Conservation (phyloP, 2,888 invertebrate genomes). For the Cheilosia scutellata region DNA sequence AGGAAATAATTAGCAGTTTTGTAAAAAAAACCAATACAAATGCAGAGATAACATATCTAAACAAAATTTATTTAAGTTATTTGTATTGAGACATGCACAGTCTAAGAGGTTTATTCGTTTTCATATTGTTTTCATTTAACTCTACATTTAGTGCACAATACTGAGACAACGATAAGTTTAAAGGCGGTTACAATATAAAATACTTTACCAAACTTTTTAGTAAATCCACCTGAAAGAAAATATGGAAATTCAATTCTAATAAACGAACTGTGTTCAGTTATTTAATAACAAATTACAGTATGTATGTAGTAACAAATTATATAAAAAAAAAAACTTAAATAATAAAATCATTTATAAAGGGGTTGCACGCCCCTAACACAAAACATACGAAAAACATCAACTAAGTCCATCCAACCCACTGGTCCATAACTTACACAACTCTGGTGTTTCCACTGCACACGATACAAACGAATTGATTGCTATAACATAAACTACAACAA, state of each 20-base stretch:
- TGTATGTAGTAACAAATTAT: no score
- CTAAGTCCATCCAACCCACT: slow-evolving; percentile 29
- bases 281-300: slow-evolving; percentile 8
- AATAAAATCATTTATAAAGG: slow-evolving; percentile 51
- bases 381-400: slow-evolving; percentile 22
- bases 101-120: no score
- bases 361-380: slow-evolving; percentile 34
- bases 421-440: slow-evolving; percentile 61
- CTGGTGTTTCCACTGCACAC: slow-evolving; percentile 60
- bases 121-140: no score
- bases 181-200: background rate
- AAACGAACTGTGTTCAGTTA: background rate
- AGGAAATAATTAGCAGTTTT: no score
- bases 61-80: no score
- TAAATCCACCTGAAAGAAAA: slow-evolving; percentile 71
- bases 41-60: no score
- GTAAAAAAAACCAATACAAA: no score
- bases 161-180: no score
- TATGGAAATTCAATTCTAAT: slow-evolving; percentile 41
- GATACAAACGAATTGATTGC: slow-evolving; percentile 59
- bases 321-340: slow-evolving; percentile 11
- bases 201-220: slow-evolving; percentile 69
- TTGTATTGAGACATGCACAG: no score
- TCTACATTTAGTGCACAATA: no score
- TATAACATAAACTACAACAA: slow-evolving; percentile 39